Percentiles rank a stretch among this genome's conserved stretches.
phyloP scores from a whole-genome alignment of 2,113 vertebrate genomes.

The Turnix velox region DNA sequence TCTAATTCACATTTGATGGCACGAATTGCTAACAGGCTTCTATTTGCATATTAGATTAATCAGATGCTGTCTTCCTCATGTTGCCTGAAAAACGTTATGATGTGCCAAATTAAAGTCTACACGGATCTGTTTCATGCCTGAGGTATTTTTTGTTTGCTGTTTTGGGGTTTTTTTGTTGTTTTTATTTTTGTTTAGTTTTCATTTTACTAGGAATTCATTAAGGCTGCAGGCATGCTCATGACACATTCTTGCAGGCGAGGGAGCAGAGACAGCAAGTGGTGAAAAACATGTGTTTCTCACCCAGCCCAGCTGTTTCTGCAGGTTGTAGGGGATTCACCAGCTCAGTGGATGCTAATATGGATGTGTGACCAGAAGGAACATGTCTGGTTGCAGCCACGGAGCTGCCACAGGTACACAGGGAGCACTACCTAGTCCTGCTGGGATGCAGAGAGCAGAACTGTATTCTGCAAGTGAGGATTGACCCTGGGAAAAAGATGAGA shows the following conservation, averaged over 20 bases:
- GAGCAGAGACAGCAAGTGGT: not conserved
- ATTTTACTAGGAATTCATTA: not conserved
- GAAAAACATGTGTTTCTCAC: not conserved
- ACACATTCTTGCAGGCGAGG: rapidly evolving
- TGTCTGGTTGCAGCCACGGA: rapidly evolving
- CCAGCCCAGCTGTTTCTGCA: rapidly evolving
- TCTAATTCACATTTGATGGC: not conserved
- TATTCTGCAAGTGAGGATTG: too few species aligned
- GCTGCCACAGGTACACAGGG: rapidly evolving
- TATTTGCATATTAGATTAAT: conserved; percentile 21
- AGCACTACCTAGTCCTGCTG: not conserved
- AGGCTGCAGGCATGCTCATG: not conserved
- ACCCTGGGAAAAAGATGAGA: too few species aligned
- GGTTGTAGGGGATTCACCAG: rapidly evolving
- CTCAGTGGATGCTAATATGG: not conserved
- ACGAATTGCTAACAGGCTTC: not conserved
- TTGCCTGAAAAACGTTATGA: not conserved
- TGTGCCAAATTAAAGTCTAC: not conserved
- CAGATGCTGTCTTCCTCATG: not conserved
- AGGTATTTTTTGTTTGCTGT: not conserved
- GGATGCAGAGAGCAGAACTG: too few species aligned
- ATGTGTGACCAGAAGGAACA: rapidly evolving
- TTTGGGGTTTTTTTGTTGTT: too few species aligned
- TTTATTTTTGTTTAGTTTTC: not conserved
- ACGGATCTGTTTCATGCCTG: not conserved